Evolutionary conservation across 2,113 vertebrate species (phyloP), one percentile per base, ranked within the genome.

Genomic region (Nesoenas mayeri): DNA sequence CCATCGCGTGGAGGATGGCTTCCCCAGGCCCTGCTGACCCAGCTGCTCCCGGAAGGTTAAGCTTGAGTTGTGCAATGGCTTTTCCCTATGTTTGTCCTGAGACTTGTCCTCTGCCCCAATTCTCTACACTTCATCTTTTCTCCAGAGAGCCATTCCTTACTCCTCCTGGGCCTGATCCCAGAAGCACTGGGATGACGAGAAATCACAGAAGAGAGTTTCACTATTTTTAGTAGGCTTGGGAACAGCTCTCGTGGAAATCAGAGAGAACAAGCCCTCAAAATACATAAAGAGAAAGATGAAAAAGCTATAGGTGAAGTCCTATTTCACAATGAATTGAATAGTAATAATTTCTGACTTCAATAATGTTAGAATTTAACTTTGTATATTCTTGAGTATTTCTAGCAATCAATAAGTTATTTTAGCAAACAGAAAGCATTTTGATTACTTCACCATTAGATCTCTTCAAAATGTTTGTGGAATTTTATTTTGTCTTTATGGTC

Each of bases 201-300:
- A 84, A 83, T 57, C 3, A 1, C 0, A 0, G 75, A 91, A 73
- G 51, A 83, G 47, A 83, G 8, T 48, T 80, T 15, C 29, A 36
- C 72, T 91, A 93, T 94, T 93, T 96, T 91, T 94, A 96, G 75
- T 64, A 60, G 74, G 56, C 51, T 74, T 96, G 67, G 85, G 82
- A 95, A 93, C 14, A 36, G 19, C 44, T 80, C 47, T 42, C 53
- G 26, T 74, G 60, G 53, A 88, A 85, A 91, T 50, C 48, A 71
- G 48, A 84, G 29, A 72, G n/a, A 89, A 70, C 4, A 58, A 69
- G 1, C 2, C 34, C 21, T 5, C 1, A 34, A 36, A 85, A 69
- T 32, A 89, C 19, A 12, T 70, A 50, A 78, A 91, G n/a, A 58
- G 84, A 75, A 57, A 66, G 0, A 50, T 56, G 5, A 56, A 74